These are phyloP conservation scores for Lysandra bellargus DNA, from an alignment of 2,888 invertebrate species.

Conservation along the genomic window DNA sequence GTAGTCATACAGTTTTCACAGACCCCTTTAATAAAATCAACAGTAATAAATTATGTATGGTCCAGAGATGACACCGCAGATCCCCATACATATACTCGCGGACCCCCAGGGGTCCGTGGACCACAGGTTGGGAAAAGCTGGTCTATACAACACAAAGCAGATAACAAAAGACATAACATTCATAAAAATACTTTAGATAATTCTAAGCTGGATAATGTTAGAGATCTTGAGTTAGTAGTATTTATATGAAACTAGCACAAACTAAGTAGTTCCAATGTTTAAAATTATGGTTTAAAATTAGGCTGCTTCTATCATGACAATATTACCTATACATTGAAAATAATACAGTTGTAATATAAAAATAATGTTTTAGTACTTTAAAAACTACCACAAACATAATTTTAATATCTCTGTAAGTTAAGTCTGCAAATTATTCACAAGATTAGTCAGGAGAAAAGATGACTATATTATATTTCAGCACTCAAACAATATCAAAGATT, in stretches of 20 bases:
- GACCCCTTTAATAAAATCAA: no score
- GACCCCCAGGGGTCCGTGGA: no score
- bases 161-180: not conserved
- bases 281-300: not conserved
- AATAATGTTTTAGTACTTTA: not conserved
- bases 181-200: not conserved
- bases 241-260: not conserved
- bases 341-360: not conserved
- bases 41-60: no score
- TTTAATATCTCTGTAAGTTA: not conserved
- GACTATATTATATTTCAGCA: constrained; percentile 43
- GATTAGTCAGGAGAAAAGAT: not conserved
- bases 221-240: not conserved
- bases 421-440: not conserved
- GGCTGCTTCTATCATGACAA: not conserved
- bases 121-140: no score
- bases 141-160: not conserved
- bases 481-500: constrained; percentile 77
- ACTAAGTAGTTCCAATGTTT: not conserved
- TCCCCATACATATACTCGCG: no score
- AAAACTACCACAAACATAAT: not conserved
- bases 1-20: no score
- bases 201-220: not conserved
- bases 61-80: no score
- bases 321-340: not conserved